Conservation (phyloP, 2,797 vertebrate genomes). For the Pantherophis vulpinus region DNA sequence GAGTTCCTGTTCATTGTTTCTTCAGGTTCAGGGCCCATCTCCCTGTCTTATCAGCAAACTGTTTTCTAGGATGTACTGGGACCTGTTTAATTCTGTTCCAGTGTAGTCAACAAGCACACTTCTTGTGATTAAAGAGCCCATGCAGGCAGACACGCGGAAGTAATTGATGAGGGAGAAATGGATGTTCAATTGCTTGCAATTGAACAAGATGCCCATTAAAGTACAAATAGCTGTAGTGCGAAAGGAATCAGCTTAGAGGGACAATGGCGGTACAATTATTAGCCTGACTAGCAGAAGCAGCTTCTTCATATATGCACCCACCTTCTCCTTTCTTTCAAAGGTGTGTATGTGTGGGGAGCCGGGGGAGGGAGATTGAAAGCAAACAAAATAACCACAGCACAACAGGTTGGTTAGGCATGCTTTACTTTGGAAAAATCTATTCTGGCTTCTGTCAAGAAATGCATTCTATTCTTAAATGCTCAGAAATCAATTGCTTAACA, state of each 20-base stretch:
- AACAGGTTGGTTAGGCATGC: not conserved
- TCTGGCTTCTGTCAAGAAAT: not conserved
- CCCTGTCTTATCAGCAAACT: not conserved
- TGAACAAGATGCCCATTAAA: constrained; percentile 4
- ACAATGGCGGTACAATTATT: not conserved
- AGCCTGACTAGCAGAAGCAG: not conserved
- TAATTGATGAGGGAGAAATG: not conserved
- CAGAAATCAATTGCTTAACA: not conserved
- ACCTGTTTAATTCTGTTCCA: not conserved
- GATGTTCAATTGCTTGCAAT: not conserved
- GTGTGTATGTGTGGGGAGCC: too few relatives aligned
- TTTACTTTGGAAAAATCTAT: not conserved
- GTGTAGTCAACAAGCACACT: not conserved
- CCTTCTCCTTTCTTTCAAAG: not conserved
- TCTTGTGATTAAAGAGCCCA: constrained; percentile 4
- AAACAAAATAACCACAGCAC: not conserved
- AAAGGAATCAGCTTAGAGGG: not conserved
- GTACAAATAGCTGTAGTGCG: not conserved
- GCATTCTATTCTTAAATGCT: not conserved
- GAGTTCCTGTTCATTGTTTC: not conserved
- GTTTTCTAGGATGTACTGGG: not conserved
- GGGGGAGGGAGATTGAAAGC: not conserved
- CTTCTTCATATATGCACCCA: not conserved
- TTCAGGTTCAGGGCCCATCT: not conserved
- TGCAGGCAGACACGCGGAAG: not conserved